Evolutionary conservation across 2,113 vertebrate genomes (phyloP), one percentile per base, ranked within the genome.

Genomic region (Pedetes capensis): DNA sequence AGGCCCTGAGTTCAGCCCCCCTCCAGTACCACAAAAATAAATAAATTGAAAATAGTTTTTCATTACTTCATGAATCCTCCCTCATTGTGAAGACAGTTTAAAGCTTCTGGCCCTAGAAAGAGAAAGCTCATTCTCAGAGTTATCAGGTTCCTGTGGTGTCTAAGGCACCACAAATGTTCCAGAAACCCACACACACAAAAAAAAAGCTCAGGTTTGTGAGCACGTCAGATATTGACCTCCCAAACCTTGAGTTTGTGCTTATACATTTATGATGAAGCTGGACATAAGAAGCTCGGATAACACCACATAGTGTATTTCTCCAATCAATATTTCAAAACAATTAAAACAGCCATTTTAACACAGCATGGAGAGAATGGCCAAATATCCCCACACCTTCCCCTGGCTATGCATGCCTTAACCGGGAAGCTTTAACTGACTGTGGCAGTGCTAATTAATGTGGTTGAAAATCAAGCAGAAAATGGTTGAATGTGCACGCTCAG

Each of bases 401-500:
- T 75, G 29, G 42, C 55, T 42, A 76, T 29, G 27, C 20, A n/a
- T 0, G 0, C 13, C 66, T 89, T 72, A 55, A 49, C 44, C n/a
- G 23, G 44, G 81, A 81, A 89, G 44, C 18, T 64, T 44, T 37
- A 66, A 59, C 80, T 57, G n/a, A 64, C 25, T 83, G 78, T 81
- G 66, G 66, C 42, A 59, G 20, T 83, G 49, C 55, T 93, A 53
- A 75, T 32, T 39, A 89, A 59, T 72, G 10, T 44, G 69, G 76
- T 96, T 57, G 92, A 96, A 97, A 97, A 88, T 91, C 49, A 88
- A 51, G 81, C 51, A 89, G 72, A 84, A 96, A 96, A 96, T 1
- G 0, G 64, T 59, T n/a, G 27, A 95, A 80, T 61, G 34, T 87
- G 44, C 76, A 94, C 10, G 55, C 49, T 91, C 51, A 89, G 81